Evolutionary conservation across 2,797 vertebrate genomes (phyloP).

Genomic region (Enteromius anoplus): DNA sequence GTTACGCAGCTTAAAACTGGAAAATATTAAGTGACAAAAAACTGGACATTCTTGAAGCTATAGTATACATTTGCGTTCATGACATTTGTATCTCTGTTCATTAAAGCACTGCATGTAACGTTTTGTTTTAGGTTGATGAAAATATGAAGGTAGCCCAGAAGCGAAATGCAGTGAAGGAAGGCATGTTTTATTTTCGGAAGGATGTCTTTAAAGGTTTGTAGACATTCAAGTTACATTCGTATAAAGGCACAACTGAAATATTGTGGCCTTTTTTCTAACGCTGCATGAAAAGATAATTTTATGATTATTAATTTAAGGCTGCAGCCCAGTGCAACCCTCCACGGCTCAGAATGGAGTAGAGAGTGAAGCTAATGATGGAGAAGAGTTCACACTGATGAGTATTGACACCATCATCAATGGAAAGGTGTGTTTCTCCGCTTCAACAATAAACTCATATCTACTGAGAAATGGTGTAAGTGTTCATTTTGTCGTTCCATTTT

Average conservation of each 20-base stretch:
- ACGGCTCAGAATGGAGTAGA: slow-evolving; percentile 83
- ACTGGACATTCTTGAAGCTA: not conserved
- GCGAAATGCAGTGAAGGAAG: slow-evolving; percentile 90
- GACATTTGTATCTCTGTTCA: slow-evolving; percentile 19
- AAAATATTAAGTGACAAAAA: not conserved
- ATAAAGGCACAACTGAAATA: not conserved
- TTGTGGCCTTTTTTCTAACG: too few relatives aligned
- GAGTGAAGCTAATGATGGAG: slow-evolving; percentile 60
- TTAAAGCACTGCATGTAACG: not conserved
- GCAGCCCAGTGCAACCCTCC: slow-evolving; percentile 81
- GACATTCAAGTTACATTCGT: too few relatives aligned
- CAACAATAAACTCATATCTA: not conserved
- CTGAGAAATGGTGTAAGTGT: not conserved
- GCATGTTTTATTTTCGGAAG: slow-evolving; percentile 96
- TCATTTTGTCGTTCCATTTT: too few relatives aligned
- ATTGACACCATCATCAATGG: slow-evolving; percentile 98
- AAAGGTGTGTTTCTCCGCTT: slow-evolving; percentile 79
- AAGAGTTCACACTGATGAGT: slow-evolving; percentile 93
- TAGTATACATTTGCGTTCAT: not conserved
- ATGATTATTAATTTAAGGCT: slow-evolving; percentile 73
- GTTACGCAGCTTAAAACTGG: not conserved
- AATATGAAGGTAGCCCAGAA: slow-evolving; percentile 98
- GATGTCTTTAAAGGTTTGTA: slow-evolving; percentile 93
- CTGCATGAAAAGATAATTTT: not conserved
- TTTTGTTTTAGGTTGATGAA: slow-evolving; percentile 87